Percentiles rank a stretch among this genome's conserved stretches.
Conservation (phyloP, 2,113 vertebrate genomes). For the Cyanocitta stelleri region DNA sequence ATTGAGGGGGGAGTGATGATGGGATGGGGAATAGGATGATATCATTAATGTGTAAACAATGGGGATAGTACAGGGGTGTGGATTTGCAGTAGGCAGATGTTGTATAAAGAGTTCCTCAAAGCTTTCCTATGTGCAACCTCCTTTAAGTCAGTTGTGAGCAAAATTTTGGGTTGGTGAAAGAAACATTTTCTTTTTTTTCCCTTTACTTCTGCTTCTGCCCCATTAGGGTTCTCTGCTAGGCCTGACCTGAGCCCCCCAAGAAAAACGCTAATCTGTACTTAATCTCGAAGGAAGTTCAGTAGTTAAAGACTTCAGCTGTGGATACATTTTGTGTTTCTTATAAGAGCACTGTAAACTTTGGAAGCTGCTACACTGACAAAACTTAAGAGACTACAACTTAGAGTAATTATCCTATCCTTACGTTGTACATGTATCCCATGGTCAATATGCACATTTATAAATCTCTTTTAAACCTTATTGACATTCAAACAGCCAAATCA, state of each 20-base stretch:
- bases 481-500: background rate
- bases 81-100: background rate
- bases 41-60: background rate
- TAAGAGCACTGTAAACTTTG: background rate
- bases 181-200: background rate
- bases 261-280: background rate
- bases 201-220: background rate
- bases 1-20: background rate
- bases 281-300: background rate
- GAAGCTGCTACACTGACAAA: background rate
- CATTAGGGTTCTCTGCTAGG: background rate
- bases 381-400: background rate
- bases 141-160: background rate
- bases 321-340: background rate
- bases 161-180: background rate
- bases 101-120: background rate
- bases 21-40: background rate
- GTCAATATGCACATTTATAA: background rate
- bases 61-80: background rate
- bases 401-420: background rate
- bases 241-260: background rate
- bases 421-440: fast-evolving
- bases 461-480: background rate
- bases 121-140: background rate
- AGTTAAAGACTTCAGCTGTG: background rate